These are phyloP conservation scores for Apodemus agrarius DNA, from an alignment of 2,797 vertebrate species.

Conservation along the genomic window DNA sequence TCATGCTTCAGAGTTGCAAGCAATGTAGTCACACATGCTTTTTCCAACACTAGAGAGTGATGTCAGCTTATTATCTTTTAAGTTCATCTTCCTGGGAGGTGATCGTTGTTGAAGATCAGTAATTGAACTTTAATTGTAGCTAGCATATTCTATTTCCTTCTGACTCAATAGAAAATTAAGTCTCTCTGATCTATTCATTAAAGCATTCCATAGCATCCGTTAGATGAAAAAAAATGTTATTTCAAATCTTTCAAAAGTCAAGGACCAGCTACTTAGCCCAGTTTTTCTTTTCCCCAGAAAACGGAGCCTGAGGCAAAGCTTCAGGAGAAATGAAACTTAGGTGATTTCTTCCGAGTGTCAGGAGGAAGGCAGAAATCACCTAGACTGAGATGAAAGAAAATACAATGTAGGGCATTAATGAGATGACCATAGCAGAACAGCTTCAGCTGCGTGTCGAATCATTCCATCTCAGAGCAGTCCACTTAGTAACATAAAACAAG, in stretches of 20 bases:
- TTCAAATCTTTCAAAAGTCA: conserved; percentile 45
- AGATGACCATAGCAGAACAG: neutral
- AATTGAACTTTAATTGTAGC: neutral
- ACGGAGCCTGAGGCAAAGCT: conserved; percentile 25
- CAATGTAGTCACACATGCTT: neutral
- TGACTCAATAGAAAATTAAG: conserved; percentile 39
- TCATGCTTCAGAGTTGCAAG: neutral
- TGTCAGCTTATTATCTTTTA: neutral
- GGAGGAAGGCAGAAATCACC: neutral
- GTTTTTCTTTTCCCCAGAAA: neutral
- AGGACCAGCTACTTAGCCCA: neutral
- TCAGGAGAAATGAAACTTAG: neutral
- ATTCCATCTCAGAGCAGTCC: neutral
- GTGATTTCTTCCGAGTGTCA: neutral
- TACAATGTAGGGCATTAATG: neutral
- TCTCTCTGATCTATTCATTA: conserved; percentile 29
- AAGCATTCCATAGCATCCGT: neutral
- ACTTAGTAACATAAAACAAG: neutral
- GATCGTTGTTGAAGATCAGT: neutral
- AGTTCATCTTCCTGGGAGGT: neutral
- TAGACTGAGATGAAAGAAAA: neutral
- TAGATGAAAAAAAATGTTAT: neutral
- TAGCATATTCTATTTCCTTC: conserved; percentile 24
- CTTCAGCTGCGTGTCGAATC: neutral
- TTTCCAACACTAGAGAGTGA: neutral